phyloP scores from a whole-genome alignment of 2,113 vertebrate genomes.

The Grallaria varia region DNA sequence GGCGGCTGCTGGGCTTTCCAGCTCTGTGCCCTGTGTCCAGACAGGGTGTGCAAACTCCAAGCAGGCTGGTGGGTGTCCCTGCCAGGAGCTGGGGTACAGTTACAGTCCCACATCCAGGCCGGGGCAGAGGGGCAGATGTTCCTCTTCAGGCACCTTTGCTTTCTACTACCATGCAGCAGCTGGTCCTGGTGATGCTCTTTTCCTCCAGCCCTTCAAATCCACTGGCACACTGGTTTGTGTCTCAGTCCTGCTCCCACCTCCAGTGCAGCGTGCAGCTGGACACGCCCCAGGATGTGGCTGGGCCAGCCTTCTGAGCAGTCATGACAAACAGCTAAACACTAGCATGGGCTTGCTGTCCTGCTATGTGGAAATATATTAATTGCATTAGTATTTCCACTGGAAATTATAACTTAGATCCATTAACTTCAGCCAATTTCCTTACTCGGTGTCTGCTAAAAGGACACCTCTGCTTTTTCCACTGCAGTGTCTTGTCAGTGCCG shows the following conservation, averaged over 20 bases:
- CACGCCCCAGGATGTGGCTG: accelerated
- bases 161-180: background rate
- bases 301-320: background rate
- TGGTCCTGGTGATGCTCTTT: background rate
- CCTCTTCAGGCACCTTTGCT: background rate
- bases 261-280: background rate
- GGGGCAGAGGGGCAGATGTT: background rate
- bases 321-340: background rate
- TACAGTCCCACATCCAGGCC: background rate
- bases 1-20: background rate
- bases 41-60: background rate
- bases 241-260: background rate
- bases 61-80: background rate
- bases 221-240: background rate
- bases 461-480: conserved; percentile 53
- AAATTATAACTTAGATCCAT: conserved; percentile 27
- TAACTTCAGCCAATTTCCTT: conserved; percentile 13
- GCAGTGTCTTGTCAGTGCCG: background rate
- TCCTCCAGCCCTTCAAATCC: background rate
- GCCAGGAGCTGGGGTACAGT: background rate
- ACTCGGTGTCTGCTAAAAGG: background rate
- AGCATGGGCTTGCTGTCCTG: background rate
- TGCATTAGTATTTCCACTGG: conserved; percentile 52
- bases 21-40: accelerated
- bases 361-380: conserved; percentile 5